Base-by-base conservation (phyloP, 23 tunicate genomes). In the Ascidia mentula region DNA sequence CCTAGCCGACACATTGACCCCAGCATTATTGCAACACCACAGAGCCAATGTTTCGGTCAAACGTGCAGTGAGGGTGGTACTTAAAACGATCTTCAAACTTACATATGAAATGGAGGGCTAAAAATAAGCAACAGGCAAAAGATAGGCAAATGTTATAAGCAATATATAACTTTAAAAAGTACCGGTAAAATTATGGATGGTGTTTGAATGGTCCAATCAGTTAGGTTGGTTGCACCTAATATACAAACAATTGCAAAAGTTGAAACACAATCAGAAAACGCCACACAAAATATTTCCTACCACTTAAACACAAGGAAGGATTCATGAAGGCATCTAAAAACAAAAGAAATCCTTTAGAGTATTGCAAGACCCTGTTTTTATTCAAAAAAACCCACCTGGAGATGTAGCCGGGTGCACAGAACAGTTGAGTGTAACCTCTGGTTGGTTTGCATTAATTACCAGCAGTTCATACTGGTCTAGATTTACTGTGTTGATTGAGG, bases 201-300 rank as follows among this genome's bases (percentile, higher is more conserved):
- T 53, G 65, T 53, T 53, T 53, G 65, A 28, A 53, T 53, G 65
- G 65, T 20, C 65, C 65, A 53, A 53, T 53, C 65, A 53, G 65
- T 53, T 53, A 28, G 24, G 13, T 53, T 53, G 65, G 65, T 26
- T 53, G 65, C 65, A 6, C 65, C 65, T 53, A 5, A 53, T 20
- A 53, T 53, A 5, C 24, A 6, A 53, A 5, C 22, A 6, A 5
- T 53, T 9, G 24, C 65, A 20, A n/a, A n/a, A 20, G 53, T 53
- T 53, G 65, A 53, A 5, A 20, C 13, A 53, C 24, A 42, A 42
- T 42, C 53, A 42, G 12, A 15, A 42, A 42, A 42, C 15, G 15
- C 12, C 15, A 15, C 15, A 42, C 53, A 42, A 42, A 42, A 42
- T n/a, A n/a, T n/a, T n/a, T n/a, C 53, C 15, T 53, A 53, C 65